A percentile compares a stretch with the other conserved stretches of the same genome.
Conservation (phyloP, 2,888 invertebrate species). For the Dyspetes luteomarginatus region DNA sequence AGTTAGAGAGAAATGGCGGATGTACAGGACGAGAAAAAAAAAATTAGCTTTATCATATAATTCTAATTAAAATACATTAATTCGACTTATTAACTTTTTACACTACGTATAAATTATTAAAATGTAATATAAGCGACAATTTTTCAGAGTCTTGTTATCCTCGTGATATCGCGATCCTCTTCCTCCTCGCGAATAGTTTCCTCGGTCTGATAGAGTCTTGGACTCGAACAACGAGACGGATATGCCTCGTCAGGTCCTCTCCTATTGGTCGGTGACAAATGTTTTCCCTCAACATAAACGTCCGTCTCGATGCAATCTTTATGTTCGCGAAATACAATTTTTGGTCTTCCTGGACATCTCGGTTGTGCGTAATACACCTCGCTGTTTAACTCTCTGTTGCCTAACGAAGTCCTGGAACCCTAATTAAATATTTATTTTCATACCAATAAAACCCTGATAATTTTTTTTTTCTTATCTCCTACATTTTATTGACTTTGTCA, state of each 20-base stretch:
- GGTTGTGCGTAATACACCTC: conserved; percentile 72
- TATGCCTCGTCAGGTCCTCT: conserved; percentile 77
- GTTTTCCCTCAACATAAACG: conserved; percentile 76
- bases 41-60: neutral
- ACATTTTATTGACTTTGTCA: no score
- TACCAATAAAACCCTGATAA: neutral
- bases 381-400: conserved; percentile 53
- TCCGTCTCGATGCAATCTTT: conserved; percentile 76
- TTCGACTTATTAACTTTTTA: conserved; percentile 54
- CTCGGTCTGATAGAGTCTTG: conserved; percentile 75
- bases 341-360: conserved; percentile 50
- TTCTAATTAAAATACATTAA: conserved; percentile 38
- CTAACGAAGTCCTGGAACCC: conserved; percentile 69
- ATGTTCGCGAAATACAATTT: conserved; percentile 55
- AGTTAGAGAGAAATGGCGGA: neutral
- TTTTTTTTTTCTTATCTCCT: neutral
- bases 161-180: conserved; percentile 70
- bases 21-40: neutral
- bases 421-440: conserved; percentile 29
- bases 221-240: conserved; percentile 76
- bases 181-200: conserved; percentile 78
- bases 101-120: conserved; percentile 50
- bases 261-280: conserved; percentile 67
- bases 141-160: conserved; percentile 75
- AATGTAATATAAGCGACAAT: neutral